phyloP scores from a whole-genome alignment of 2,797 vertebrate species.

The Jordanella pulchra region DNA sequence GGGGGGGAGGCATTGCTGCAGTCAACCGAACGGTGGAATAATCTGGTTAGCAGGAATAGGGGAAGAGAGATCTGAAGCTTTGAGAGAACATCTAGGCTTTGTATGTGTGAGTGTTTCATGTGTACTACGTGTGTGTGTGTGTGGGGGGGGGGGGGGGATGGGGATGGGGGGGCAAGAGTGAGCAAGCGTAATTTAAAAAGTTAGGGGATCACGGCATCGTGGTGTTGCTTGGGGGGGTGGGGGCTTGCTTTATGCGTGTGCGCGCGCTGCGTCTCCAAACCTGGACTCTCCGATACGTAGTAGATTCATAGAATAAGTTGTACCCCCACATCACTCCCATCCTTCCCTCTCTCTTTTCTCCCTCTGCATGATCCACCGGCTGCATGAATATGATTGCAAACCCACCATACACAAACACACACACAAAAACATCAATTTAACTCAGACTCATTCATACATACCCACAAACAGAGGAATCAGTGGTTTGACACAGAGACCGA shows the following conservation, averaged over 20 bases:
- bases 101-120: background rate
- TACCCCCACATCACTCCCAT: conserved; percentile 47
- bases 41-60: conserved; percentile 57
- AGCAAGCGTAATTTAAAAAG: conserved; percentile 73
- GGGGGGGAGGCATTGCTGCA: conserved; percentile 72
- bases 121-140: background rate
- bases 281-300: conserved; percentile 60
- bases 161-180: background rate
- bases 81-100: conserved; percentile 23
- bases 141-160: too few species aligned
- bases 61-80: conserved; percentile 34
- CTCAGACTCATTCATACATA: conserved; percentile 17
- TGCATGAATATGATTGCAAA: conserved; percentile 81
- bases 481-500: conserved; percentile 34
- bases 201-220: conserved; percentile 72
- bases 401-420: conserved; percentile 67
- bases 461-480: conserved; percentile 23
- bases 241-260: conserved; percentile 39
- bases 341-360: conserved; percentile 45
- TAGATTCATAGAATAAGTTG: conserved; percentile 76
- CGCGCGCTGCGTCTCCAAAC: conserved; percentile 59
- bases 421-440: conserved; percentile 32
- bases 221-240: conserved; percentile 53
- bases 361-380: conserved; percentile 73
- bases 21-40: conserved; percentile 72